phyloP scores from a whole-genome alignment of 2,888 invertebrate species.

The Synergus gifuensis region DNA sequence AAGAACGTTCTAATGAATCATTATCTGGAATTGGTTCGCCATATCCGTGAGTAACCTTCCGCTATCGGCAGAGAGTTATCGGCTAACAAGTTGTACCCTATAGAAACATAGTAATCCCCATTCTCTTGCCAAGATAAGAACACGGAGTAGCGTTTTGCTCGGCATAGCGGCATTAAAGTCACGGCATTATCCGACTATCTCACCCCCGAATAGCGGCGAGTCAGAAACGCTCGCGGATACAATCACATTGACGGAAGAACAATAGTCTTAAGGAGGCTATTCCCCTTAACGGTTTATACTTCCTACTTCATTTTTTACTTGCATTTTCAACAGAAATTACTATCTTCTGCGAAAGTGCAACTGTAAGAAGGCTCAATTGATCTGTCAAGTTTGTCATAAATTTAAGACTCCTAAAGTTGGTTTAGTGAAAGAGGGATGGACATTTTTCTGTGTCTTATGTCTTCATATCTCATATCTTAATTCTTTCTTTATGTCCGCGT shows the following conservation, averaged over 20 bases:
- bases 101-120: constrained; percentile 60
- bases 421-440: too few species aligned
- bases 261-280: constrained; percentile 49
- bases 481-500: too few species aligned
- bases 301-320: constrained; percentile 14
- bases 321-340: background rate
- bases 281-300: constrained; percentile 23
- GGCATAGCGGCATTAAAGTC: constrained; percentile 46
- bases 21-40: constrained; percentile 58
- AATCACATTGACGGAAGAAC: constrained; percentile 53
- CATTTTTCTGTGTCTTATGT: too few species aligned
- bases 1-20: constrained; percentile 58
- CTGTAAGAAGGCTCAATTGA: too few species aligned
- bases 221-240: constrained; percentile 30
- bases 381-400: too few species aligned
- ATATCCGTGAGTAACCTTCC: constrained; percentile 51
- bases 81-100: constrained; percentile 61
- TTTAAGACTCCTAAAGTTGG: too few species aligned
- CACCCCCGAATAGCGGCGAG: constrained; percentile 48
- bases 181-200: constrained; percentile 50
- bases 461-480: too few species aligned
- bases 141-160: constrained; percentile 52
- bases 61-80: constrained; percentile 59
- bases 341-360: too few species aligned
- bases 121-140: constrained; percentile 59